These are phyloP conservation scores for Tupaia tana DNA, from an alignment of 2,113 vertebrate species.

Conservation along the genomic window DNA sequence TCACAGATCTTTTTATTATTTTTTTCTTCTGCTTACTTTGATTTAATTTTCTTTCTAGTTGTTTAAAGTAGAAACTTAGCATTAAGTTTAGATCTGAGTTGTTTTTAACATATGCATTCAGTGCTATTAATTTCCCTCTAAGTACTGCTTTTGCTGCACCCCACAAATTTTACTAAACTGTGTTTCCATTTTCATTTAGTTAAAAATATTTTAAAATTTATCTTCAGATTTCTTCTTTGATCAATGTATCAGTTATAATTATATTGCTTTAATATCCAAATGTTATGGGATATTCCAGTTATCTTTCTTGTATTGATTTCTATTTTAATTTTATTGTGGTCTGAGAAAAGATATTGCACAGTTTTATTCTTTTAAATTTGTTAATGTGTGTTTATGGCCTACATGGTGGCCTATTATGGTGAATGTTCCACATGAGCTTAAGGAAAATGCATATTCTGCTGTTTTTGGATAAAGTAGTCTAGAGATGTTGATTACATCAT, in stretches of 20 bases:
- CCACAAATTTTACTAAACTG: neutral
- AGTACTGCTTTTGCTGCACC: neutral
- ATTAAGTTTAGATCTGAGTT: neutral
- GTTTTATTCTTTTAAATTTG: neutral
- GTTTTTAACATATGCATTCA: neutral
- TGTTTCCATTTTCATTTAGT: neutral
- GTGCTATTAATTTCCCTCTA: neutral
- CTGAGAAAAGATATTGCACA: neutral
- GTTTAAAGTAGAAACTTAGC: neutral
- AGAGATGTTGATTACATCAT: neutral
- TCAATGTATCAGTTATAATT: neutral
- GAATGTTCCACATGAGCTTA: neutral
- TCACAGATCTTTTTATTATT: neutral
- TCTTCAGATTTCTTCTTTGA: neutral
- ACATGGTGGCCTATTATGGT: neutral
- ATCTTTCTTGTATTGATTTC: neutral
- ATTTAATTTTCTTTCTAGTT: neutral
- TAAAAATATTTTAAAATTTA: neutral
- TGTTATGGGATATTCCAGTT: neutral
- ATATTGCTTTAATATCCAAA: neutral
- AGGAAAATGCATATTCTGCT: neutral
- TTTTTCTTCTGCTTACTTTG: neutral
- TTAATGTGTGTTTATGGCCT: neutral
- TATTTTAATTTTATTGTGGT: neutral
- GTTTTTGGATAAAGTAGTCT: neutral